Percentiles rank a stretch among this genome's conserved stretches.
phyloP scores from a whole-genome alignment of 1,140 invertebrate species.

The Cataglyphis hispanica region DNA sequence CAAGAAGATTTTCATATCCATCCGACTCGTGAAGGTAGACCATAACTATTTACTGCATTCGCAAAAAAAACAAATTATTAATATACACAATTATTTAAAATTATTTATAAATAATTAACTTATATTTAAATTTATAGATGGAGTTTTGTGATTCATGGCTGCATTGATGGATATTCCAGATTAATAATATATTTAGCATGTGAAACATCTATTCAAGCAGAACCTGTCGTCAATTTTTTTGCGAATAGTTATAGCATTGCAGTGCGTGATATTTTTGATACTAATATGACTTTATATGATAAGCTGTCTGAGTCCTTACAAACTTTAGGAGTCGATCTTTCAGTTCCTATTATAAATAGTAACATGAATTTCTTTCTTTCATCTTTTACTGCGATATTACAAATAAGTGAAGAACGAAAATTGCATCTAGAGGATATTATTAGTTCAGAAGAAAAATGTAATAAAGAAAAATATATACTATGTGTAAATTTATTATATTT shows the following conservation, averaged over 20 bases:
- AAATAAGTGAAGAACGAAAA: not conserved
- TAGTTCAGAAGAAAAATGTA: not conserved
- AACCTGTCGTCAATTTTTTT: not conserved
- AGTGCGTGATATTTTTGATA: no score
- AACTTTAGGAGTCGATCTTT: no score
- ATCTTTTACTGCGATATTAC: not conserved
- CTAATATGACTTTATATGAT: no score
- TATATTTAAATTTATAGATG: not conserved
- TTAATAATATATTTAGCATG: not conserved
- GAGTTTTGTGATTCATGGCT: not conserved
- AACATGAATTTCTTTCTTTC: no score
- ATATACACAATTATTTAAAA: no score
- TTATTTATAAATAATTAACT: no score
- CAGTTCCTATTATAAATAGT: no score
- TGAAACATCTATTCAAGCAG: not conserved
- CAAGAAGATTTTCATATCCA: not conserved
- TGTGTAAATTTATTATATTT: not conserved
- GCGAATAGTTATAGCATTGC: not conserved
- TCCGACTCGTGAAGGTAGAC: not conserved
- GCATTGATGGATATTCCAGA: not conserved
- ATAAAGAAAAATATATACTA: not conserved
- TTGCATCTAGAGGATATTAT: not conserved
- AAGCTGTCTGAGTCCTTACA: no score
- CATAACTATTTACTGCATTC: not conserved
- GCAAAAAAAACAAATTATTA: no score